These are phyloP conservation scores for Lepetodrilus schrolli DNA, from an alignment of 2,888 invertebrate genomes.

Conservation along the genomic window DNA sequence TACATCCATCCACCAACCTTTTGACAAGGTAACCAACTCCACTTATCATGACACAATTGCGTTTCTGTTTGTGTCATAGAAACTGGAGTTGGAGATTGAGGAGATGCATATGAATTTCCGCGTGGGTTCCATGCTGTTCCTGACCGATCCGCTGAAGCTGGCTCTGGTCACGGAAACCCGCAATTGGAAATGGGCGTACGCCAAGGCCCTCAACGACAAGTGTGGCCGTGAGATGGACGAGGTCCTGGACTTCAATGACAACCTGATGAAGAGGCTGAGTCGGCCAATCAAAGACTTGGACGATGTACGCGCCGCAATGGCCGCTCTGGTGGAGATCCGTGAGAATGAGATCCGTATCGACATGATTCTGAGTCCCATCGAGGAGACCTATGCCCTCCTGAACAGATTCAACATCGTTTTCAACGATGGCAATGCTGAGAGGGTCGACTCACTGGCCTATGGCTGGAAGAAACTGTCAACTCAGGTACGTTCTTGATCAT, in stretches of 20 bases:
- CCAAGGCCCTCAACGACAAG: conserved; percentile 74
- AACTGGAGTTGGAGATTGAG: conserved; percentile 74
- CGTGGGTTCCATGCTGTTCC: conserved; percentile 73
- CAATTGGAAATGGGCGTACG: conserved; percentile 75
- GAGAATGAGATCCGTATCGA: conserved; percentile 97
- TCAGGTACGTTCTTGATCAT: no score
- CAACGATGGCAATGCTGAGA: conserved; percentile 91
- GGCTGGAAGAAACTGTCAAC: conserved; percentile 88
- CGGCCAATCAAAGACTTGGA: conserved; percentile 91
- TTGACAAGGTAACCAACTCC: no score
- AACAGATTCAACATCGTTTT: conserved; percentile 90
- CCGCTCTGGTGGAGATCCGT: conserved; percentile 89
- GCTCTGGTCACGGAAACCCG: conserved; percentile 83
- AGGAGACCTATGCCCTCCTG: conserved; percentile 94
- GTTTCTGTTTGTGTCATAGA: conserved; percentile 65
- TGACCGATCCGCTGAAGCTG: conserved; percentile 82
- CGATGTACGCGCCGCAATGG: conserved; percentile 94
- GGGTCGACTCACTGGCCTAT: conserved; percentile 91
- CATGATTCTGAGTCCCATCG: conserved; percentile 92
- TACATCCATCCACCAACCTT: no score
- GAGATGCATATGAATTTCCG: conserved; percentile 69
- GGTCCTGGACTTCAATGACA: conserved; percentile 89
- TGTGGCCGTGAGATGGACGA: conserved; percentile 76
- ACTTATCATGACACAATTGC: no score
- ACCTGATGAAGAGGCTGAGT: conserved; percentile 91